A percentile compares a stretch with the other conserved stretches of the same genome.
These are phyloP conservation scores for Enteromius unitaeniatus DNA, from an alignment of 2,797 vertebrate genomes.

Conservation along the genomic window DNA sequence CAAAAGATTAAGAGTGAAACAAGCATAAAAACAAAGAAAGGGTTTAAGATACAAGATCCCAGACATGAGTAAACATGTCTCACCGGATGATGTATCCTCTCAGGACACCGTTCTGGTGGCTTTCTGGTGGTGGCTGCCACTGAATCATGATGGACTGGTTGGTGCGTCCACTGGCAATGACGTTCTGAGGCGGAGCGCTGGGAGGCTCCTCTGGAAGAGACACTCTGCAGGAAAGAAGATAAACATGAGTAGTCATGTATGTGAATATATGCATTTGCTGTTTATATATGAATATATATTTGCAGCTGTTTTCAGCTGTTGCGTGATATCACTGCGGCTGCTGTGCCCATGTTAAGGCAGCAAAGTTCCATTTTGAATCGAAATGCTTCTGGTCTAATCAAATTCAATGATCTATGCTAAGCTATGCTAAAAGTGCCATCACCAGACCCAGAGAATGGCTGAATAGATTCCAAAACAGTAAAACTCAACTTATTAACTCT, in stretches of 20 bases:
- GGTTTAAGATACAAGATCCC: background rate
- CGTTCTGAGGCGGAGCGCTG: slow-evolving; percentile 91
- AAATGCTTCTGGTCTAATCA: no score
- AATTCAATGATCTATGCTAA: no score
- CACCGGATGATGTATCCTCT: slow-evolving; percentile 92
- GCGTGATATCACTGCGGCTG: no score
- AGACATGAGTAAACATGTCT: slow-evolving; percentile 44
- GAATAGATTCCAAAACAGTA: no score
- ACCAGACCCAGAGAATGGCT: no score
- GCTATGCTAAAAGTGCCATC: no score
- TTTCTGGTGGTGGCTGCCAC: slow-evolving; percentile 95
- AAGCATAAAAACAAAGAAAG: background rate
- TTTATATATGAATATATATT: no score
- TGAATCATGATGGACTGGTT: slow-evolving; percentile 99
- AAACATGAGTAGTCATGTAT: background rate
- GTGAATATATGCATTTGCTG: no score
- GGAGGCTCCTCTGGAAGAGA: slow-evolving; percentile 95
- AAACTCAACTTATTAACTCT: no score
- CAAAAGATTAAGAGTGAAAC: background rate
- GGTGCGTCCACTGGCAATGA: slow-evolving; percentile 94
- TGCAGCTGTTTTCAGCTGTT: no score
- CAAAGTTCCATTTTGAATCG: no score
- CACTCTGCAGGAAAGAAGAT: slow-evolving; percentile 74
- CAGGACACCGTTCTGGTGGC: slow-evolving; percentile 93
- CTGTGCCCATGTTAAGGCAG: no score